Conservation (phyloP, 2,888 invertebrate species). For the Acholoe squamosa region DNA sequence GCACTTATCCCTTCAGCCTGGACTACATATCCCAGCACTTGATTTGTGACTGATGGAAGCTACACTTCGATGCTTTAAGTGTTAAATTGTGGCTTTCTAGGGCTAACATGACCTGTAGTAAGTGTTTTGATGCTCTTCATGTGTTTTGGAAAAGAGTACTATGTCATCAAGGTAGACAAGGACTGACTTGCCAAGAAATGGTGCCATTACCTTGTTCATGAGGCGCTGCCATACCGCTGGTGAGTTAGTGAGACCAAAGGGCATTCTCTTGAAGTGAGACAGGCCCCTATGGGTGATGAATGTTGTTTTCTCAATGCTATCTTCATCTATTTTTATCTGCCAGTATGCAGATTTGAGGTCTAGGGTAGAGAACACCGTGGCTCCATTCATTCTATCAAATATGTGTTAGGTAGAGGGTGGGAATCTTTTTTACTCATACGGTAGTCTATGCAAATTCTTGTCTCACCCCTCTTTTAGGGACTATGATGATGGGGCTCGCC, state of each 20-base stretch:
- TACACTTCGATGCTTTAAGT: neutral
- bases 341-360: conserved; percentile 1
- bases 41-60: neutral
- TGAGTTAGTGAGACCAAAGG: neutral
- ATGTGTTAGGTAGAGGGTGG: neutral
- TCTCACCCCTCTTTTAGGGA: neutral
- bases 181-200: neutral
- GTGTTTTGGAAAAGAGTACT: neutral
- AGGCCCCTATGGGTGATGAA: neutral
- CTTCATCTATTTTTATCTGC: neutral
- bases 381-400: neutral
- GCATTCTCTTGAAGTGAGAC: neutral
- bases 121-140: neutral
- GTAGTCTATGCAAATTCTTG: neutral
- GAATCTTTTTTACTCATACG: neutral
- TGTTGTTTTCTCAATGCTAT: neutral
- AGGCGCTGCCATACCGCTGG: neutral
- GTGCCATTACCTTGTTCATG: neutral
- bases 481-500: neutral
- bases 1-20: neutral
- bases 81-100: neutral
- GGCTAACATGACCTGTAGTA: neutral
- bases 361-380: neutral
- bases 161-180: neutral
- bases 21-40: neutral